Evolutionary conservation across 2,888 invertebrate genomes (phyloP).

Genomic region (Cephus pygmeus): DNA sequence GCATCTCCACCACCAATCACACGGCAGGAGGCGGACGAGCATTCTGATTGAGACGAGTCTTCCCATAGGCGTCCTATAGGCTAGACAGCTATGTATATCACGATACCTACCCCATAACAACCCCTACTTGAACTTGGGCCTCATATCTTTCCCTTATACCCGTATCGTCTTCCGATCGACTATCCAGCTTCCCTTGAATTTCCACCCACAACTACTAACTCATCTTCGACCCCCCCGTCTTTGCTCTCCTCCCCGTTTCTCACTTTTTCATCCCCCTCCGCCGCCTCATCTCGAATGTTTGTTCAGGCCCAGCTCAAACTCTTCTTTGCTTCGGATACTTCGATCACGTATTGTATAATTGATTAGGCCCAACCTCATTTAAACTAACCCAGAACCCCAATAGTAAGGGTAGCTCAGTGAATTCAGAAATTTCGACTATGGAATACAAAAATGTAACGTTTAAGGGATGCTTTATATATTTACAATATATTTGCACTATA

Average conservation of each 20-base stretch:
- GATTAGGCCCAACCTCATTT: neutral
- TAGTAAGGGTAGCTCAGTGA: neutral
- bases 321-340: neutral
- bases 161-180: neutral
- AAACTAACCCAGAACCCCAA: neutral
- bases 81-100: neutral
- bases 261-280: neutral
- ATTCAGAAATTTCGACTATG: neutral
- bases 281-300: neutral
- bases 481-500: neutral
- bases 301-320: neutral
- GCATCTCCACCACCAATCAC: conserved; percentile 59
- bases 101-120: neutral
- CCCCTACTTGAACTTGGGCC: neutral
- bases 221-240: neutral
- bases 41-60: conserved; percentile 51
- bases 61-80: conserved; percentile 20
- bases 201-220: neutral
- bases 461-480: neutral
- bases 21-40: conserved; percentile 42
- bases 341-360: neutral
- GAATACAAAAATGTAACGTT: neutral
- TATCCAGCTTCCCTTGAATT: neutral
- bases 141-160: neutral
- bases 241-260: neutral